These are phyloP conservation scores for Sinella curviseta DNA, from an alignment of 1,140 invertebrate species.

Conservation along the genomic window DNA sequence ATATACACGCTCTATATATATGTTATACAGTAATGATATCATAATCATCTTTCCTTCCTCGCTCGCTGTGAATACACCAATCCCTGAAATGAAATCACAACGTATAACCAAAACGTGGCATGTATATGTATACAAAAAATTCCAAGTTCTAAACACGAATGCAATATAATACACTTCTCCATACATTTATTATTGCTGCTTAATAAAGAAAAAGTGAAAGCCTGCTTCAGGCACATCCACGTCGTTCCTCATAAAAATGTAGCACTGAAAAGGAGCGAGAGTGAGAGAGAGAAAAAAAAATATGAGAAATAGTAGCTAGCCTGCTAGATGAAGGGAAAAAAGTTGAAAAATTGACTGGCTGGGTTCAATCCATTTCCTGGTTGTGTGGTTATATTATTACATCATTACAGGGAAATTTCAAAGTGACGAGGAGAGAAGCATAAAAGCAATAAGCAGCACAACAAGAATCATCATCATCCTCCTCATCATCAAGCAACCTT, in stretches of 20 bases:
- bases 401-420: conserved; percentile 10
- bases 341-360: conserved; percentile 25
- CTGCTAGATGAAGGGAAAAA: conserved; percentile 23
- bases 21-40: neutral
- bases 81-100: neutral
- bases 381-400: conserved; percentile 15
- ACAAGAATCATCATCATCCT: neutral
- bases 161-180: neutral
- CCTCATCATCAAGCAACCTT: neutral
- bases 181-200: neutral
- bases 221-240: neutral
- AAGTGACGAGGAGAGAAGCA: neutral
- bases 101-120: too few relatives aligned
- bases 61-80: neutral
- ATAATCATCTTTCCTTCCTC: neutral
- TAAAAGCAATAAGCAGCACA: neutral
- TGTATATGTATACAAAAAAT: too few relatives aligned
- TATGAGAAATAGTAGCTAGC: neutral
- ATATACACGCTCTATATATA: too few relatives aligned
- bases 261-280: neutral
- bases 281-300: conserved; percentile 17
- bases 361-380: conserved; percentile 20
- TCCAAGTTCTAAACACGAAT: too few relatives aligned
- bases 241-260: too few relatives aligned
- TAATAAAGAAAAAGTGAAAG: neutral